Base-by-base conservation (phyloP, 2,113 vertebrate genomes). In the Peromyscus polionotus region DNA sequence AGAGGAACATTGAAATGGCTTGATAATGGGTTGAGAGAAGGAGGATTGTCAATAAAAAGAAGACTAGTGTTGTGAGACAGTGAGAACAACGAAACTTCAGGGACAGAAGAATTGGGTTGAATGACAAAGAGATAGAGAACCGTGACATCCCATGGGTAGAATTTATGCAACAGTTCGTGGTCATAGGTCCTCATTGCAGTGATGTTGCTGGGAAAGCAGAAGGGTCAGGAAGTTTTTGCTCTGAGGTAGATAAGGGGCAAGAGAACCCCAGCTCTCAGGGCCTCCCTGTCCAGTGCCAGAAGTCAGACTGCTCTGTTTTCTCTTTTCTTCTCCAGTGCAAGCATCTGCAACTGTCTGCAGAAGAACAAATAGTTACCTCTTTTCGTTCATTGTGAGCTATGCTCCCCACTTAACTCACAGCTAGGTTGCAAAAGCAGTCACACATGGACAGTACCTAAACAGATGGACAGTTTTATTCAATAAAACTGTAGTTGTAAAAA, bases 61-160 rank as follows among this genome's bases (percentile, higher is more conserved):
- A 90, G n/a, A 85, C 33, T 24, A 73, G 88, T 95, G 48, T 85
- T 94, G 36, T 92, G 33, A 88, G 36, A 88, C 48, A 91, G 45
- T 73, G 48, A 88, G 70, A 88, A 61, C 22, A 84, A 57, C 59
- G 59, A 91, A 70, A 81, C 86, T 4, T 76, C 86, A 75, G 20
- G 75, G 11, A 54, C 65, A 93, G 76, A 94, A 91, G 2, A 86
- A 94, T 42, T 81, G n/a, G 51, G n/a, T 42, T 45, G 92, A 59
- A 85, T 86, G 72, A 93, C 3, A 92, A 91, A 6, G 24, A 16
- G 33, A 61, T 59, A 19, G 80, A 22, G 42, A 85, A 85, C 91
- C 95, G 17, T 65, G 20, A 61, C 57, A 61, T 73, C 63, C 12
- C 28, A 70, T 19, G 57, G 63, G 26, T 81, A 79, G 88, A 76